Evolutionary conservation across 2,888 invertebrate species (phyloP).

Genomic region (Linnaemya tessellans): DNA sequence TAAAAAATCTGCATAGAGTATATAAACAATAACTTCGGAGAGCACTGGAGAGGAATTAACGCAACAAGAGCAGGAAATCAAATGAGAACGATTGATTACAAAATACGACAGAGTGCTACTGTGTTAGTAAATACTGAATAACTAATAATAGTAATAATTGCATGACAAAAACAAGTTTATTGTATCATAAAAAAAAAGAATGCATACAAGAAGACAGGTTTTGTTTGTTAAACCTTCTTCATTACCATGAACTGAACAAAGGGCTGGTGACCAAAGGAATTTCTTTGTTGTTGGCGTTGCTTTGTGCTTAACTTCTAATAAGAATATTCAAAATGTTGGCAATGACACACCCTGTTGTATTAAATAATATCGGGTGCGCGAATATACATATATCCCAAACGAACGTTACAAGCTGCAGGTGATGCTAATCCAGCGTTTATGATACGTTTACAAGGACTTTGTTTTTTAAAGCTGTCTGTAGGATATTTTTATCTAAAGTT

Average conservation of each 20-base stretch:
- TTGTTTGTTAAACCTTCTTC: conserved; percentile 40
- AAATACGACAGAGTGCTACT: conserved; percentile 37
- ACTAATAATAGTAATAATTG: conserved; percentile 42
- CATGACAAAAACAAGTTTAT: conserved; percentile 55
- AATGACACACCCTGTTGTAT: conserved; percentile 47
- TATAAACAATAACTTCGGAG: conserved; percentile 48
- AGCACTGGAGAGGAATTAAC: not conserved
- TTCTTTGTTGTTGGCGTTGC: not conserved
- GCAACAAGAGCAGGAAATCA: not conserved
- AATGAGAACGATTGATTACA: conserved; percentile 5
- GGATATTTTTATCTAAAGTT: not conserved
- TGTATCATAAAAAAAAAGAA: conserved; percentile 9
- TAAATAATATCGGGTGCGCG: not conserved
- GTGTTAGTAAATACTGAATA: conserved; percentile 17
- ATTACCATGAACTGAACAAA: conserved; percentile 26
- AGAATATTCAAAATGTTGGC: conserved; percentile 28
- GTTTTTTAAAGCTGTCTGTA: not conserved
- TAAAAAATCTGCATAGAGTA: conserved; percentile 42
- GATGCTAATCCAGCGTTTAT: conserved; percentile 32
- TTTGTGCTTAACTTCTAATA: conserved; percentile 23
- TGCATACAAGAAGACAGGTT: conserved; percentile 49
- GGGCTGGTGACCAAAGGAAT: conserved; percentile 31
- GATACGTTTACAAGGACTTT: too few relatives aligned
- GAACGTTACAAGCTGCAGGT: not conserved
- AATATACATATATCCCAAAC: conserved; percentile 8